Conservation (phyloP, 2,888 invertebrate species). For the Dasypolia templi region DNA sequence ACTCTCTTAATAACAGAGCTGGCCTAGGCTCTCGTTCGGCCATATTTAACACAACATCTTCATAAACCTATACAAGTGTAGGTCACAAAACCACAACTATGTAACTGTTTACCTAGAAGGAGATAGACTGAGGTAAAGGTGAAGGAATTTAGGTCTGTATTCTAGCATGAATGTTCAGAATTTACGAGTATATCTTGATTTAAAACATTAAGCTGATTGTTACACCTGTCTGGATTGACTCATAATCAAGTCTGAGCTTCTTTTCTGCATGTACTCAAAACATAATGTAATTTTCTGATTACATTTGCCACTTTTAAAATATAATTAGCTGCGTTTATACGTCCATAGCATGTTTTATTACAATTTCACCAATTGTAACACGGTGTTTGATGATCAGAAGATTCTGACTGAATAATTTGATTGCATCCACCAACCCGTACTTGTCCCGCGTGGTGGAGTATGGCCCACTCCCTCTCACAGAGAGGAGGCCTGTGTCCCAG, state of each 20-base stretch:
- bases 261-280: too few species aligned
- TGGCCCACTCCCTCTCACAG: too few species aligned
- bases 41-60: constrained; percentile 56
- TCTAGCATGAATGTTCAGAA: too few species aligned
- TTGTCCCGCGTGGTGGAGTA: too few species aligned
- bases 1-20: constrained; percentile 29
- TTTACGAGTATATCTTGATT: neutral
- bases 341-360: neutral
- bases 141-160: neutral
- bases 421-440: too few species aligned
- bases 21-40: constrained; percentile 38
- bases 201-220: too few species aligned
- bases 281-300: too few species aligned
- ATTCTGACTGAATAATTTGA: neutral
- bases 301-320: neutral
- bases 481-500: too few species aligned
- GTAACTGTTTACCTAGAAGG: neutral
- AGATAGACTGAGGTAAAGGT: neutral
- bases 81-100: constrained; percentile 11
- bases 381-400: neutral
- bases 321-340: neutral
- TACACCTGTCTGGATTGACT: neutral
- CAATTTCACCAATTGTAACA: neutral
- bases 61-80: constrained; percentile 47
- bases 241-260: neutral